Conservation (phyloP, 2,797 vertebrate genomes). For the Emydoidea blandingii region DNA sequence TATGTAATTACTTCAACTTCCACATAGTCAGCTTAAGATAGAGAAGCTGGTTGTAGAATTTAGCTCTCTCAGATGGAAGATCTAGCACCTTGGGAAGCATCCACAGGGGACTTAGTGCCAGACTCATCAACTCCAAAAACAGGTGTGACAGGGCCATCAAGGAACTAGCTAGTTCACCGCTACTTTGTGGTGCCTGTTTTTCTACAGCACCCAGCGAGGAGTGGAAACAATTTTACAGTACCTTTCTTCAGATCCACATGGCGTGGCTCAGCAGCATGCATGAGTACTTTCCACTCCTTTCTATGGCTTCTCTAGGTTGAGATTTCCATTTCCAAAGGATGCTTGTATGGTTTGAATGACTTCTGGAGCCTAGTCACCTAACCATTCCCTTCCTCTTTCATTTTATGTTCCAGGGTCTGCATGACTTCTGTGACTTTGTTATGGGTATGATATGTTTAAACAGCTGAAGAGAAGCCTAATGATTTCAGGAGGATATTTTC, state of each 20-base stretch:
- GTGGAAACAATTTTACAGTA: background rate
- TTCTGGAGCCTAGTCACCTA: background rate
- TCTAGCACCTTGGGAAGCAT: background rate
- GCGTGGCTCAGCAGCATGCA: background rate
- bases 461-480: conserved; percentile 8
- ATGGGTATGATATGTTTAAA: background rate
- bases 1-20: background rate
- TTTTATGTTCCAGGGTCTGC: background rate
- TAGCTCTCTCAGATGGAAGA: background rate
- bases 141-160: background rate
- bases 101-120: background rate
- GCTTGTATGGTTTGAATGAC: background rate
- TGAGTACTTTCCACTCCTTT: background rate
- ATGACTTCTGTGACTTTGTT: background rate
- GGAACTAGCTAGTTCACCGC: background rate
- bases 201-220: background rate
- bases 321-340: too few relatives aligned
- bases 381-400: background rate
- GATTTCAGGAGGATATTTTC: background rate
- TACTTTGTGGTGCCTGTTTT: background rate
- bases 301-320: too few relatives aligned
- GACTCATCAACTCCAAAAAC: background rate
- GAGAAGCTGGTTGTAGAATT: background rate
- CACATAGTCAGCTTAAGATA: background rate
- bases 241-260: background rate